Base-by-base conservation (phyloP, 2,888 invertebrate genomes). In the Scrobipalpa costella region DNA sequence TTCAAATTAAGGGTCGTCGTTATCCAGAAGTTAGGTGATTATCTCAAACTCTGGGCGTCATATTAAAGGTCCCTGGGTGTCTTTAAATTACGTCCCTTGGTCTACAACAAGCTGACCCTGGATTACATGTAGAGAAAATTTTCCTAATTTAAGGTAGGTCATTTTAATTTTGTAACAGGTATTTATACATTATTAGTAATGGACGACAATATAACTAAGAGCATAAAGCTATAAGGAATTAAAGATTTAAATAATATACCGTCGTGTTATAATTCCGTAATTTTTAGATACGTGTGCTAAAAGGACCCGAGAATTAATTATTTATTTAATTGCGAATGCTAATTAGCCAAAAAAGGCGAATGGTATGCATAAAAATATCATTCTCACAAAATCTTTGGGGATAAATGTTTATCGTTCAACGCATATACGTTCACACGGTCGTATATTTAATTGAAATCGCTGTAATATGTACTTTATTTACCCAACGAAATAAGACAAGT, bases 401-500 rank as follows among this genome's bases (percentile, higher is more conserved):
- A 38, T 64, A 64, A 62, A 62, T 66, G 63, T 52, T 61, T 44
- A 55, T 57, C 7, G 52, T 57, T 36, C 61, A 49, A 44, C 57
- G 57, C 57, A 6, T 57, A 61, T 62, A 55, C 50, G 50, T 62
- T 62, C 63, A 50, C 63, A 65, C 65, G 63, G 60, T 19, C 58
- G 59, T 66, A 64, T 36, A 61, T 66, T 64, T 67, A 66, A 67
- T 67, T 65, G 63, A 64, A 67, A 67, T 65, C 57, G 63, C 61
- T 55, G 34, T 44, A 49, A 59, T 36, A 61, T 67, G 58, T 70
- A 73, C 69, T 70, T 74, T 74, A 74, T 74, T 72, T 78, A 76
- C 74, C 68, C 69, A 67, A 73, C 62, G 66, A 70, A 73, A 79
- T 79, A 80, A 75, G 73, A 80, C 62, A 64, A 66, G 72, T 71